These are phyloP conservation scores for Callithrix jacchus DNA, from an alignment of 2,113 vertebrate species.

Conservation along the genomic window DNA sequence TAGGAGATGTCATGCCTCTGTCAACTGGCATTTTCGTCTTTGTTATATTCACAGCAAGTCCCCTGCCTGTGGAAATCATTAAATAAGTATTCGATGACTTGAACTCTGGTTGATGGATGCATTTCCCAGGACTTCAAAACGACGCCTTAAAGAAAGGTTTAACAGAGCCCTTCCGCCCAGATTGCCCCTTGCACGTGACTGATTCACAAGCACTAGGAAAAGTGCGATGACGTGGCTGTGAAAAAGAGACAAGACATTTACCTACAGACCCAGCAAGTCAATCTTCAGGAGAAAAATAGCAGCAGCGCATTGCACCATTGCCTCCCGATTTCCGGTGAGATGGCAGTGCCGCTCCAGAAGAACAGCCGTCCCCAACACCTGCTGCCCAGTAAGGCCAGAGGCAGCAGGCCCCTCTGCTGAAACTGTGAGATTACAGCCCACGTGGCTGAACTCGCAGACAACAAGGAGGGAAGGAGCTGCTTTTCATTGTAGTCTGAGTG, in stretches of 20 bases:
- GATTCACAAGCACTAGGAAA: neutral
- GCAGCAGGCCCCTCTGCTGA: neutral
- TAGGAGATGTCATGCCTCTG: neutral
- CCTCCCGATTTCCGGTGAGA: neutral
- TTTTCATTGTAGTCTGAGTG: neutral
- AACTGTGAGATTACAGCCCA: neutral
- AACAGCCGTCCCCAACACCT: neutral
- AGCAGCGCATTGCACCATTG: too few species aligned
- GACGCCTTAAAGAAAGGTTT: neutral
- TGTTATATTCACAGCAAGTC: neutral
- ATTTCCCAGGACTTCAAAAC: neutral
- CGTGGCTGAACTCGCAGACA: neutral
- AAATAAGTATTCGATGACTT: neutral
- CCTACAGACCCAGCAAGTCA: neutral
- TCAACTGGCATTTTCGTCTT: neutral
- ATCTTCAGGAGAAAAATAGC: neutral
- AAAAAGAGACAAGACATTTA: neutral
- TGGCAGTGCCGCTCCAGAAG: neutral
- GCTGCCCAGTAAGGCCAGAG: neutral
- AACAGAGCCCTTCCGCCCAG: neutral
- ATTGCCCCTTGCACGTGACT: neutral
- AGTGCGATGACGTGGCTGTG: neutral
- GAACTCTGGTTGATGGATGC: neutral
- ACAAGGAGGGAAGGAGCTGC: accelerated
- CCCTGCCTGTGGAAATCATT: neutral